These are phyloP conservation scores for Umimayanthus chanpuru DNA, from an alignment of 92 coral and sea anemone species.

Conservation along the genomic window DNA sequence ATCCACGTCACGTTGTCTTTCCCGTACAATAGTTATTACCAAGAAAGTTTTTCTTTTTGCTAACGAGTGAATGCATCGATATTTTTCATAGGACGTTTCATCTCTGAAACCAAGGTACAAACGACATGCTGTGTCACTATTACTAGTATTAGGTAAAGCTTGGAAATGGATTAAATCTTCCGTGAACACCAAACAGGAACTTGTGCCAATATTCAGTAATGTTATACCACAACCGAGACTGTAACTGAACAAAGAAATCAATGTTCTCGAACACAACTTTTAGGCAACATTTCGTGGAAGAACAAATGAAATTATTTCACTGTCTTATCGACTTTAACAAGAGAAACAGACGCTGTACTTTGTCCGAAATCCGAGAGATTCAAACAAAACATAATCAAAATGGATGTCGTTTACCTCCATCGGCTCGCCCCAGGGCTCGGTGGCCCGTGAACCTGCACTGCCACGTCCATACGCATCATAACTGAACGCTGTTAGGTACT, in stretches of 20 bases:
- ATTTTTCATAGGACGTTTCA: no score
- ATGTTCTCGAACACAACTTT: no score
- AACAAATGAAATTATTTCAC: not conserved
- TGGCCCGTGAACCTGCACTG: conserved; percentile 39
- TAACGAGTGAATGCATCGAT: not conserved
- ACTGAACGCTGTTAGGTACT: not conserved
- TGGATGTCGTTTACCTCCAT: conserved; percentile 24
- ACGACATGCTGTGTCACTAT: not conserved
- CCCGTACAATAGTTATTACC: not conserved
- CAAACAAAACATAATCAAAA: not conserved
- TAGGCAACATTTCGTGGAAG: not conserved
- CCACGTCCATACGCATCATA: conserved; percentile 30
- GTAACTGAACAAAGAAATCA: no score
- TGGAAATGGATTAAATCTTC: no score
- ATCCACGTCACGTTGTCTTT: not conserved
- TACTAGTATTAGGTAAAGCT: not conserved
- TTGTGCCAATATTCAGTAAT: no score
- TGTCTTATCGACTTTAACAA: not conserved
- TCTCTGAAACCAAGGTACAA: not conserved
- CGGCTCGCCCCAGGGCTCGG: conserved; percentile 47
- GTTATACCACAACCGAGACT: not conserved
- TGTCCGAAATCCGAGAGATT: not conserved
- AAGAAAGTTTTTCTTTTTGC: not conserved
- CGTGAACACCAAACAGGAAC: not conserved
- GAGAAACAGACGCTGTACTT: not conserved